Conservation (phyloP, 2,888 invertebrate species). For the Drosophila atripex region DNA sequence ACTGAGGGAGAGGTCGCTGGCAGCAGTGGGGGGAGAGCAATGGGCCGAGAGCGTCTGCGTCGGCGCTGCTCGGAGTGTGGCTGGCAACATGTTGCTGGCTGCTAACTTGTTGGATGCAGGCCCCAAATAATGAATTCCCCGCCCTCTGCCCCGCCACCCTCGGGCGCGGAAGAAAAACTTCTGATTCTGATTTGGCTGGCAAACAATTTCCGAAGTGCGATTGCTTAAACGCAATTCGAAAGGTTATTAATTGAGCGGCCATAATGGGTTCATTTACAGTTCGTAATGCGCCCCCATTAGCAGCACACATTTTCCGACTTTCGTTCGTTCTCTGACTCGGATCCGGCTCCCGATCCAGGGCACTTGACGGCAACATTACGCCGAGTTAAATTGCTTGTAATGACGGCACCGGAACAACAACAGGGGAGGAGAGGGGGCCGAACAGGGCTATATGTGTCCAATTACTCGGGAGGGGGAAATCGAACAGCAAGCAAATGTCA, state of each 20-base stretch:
- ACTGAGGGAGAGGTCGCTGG: constrained; percentile 11
- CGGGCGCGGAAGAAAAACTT: constrained; percentile 8
- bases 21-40: constrained; percentile 8
- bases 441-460: constrained; percentile 75
- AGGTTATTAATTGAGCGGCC: constrained; percentile 65
- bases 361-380: constrained; percentile 73
- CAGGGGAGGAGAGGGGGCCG: constrained; percentile 33
- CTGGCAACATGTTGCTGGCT: constrained; percentile 65
- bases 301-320: background rate
- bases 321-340: background rate
- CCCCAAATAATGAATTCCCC: background rate
- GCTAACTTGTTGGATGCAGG: constrained; percentile 75
- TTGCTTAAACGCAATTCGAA: constrained; percentile 39
- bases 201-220: constrained; percentile 41
- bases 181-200: constrained; percentile 36
- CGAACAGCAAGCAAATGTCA: constrained; percentile 60
- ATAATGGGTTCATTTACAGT: constrained; percentile 78
- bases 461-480: constrained; percentile 44
- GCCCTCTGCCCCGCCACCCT: constrained; percentile 6
- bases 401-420: constrained; percentile 56
- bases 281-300: constrained; percentile 59
- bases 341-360: constrained; percentile 18
- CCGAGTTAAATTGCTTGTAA: constrained; percentile 82
- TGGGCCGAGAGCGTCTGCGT: constrained; percentile 54
- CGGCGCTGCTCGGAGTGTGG: constrained; percentile 61